Evolutionary conservation across 2,113 vertebrate genomes (phyloP), one percentile per base, ranked within the genome.

Genomic region (Cettia cetti): DNA sequence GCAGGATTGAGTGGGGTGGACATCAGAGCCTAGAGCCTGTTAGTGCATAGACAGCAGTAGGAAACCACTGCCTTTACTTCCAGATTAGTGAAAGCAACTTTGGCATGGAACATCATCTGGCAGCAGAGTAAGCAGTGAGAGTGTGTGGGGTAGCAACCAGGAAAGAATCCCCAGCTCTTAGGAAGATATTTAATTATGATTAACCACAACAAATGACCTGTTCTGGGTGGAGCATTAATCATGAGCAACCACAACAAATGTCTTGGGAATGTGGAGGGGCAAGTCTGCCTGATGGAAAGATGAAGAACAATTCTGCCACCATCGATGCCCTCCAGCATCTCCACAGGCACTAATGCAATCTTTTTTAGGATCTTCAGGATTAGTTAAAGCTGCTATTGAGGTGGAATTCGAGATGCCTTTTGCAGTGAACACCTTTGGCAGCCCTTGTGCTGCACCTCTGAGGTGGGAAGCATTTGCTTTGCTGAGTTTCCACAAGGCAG

Each of bases 121-220:
- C 84, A 89, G 53, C 63, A 44, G 45, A 40, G 64, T 40, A 64
- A 86, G 53, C 86, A 93, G 69, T 75, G 90, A 93, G 88, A 94
- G 92, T 88, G 11, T 81, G 59, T 94, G 85, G 79, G 42, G 52
- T 90, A 63, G 82, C 85, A 92, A 69, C 65, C 87, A 37, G 74
- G 44, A 83, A 90, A 77, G 79, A 95, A 96, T 88, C 71, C 87
- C 84, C 78, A 89, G 85, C 82, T 96, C 76, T 97, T 90, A 90
- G 94, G 74, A 86, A 96, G 86, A 65, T 57, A 37, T 4, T 91
- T 92, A 92, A 86, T 97, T 90, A 79, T n/a, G 45, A 93, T 94
- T 93, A 94, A 93, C 93, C 86, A 86, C 95, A 96, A 92, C 92
- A 92, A 94, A 96, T 92, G 90, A 81, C 57, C 77, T 70, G 44